These are phyloP conservation scores for Malacosoma neustria DNA, from an alignment of 2,888 invertebrate species.

Conservation along the genomic window DNA sequence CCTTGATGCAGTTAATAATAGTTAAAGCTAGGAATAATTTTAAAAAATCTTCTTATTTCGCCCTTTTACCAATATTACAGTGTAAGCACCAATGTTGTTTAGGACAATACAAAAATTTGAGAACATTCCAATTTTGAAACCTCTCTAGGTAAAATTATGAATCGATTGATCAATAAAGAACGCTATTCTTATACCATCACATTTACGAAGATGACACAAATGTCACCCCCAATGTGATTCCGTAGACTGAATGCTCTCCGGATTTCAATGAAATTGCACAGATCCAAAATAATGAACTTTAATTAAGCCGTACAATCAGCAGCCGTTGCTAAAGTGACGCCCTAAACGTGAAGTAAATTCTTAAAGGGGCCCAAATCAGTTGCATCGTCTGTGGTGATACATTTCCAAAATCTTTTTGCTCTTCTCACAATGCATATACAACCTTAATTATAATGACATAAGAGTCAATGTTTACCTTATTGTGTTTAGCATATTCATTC, in stretches of 20 bases:
- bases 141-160: too few relatives aligned
- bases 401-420: conserved; percentile 17
- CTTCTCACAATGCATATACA: conserved; percentile 10
- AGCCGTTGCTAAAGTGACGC: conserved; percentile 65
- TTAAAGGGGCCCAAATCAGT: conserved; percentile 53
- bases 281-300: conserved; percentile 57
- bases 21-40: too few relatives aligned
- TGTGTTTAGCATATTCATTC: conserved; percentile 16
- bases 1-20: too few relatives aligned
- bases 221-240: not conserved
- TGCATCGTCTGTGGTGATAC: conserved; percentile 43
- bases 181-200: too few relatives aligned
- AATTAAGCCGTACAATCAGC: conserved; percentile 67
- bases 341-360: conserved; percentile 66
- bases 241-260: conserved; percentile 5
- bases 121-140: too few relatives aligned
- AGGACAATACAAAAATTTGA: too few relatives aligned
- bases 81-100: too few relatives aligned
- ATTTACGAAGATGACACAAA: conserved; percentile 7
- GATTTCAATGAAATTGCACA: conserved; percentile 33
- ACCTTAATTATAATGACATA: conserved; percentile 17
- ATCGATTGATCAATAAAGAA: too few relatives aligned
- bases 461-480: conserved; percentile 6
- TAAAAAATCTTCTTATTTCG: too few relatives aligned
- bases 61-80: too few relatives aligned